These are phyloP conservation scores for Oxyteleia sp. DNA, from an alignment of 2,888 invertebrate species.

Conservation along the genomic window DNA sequence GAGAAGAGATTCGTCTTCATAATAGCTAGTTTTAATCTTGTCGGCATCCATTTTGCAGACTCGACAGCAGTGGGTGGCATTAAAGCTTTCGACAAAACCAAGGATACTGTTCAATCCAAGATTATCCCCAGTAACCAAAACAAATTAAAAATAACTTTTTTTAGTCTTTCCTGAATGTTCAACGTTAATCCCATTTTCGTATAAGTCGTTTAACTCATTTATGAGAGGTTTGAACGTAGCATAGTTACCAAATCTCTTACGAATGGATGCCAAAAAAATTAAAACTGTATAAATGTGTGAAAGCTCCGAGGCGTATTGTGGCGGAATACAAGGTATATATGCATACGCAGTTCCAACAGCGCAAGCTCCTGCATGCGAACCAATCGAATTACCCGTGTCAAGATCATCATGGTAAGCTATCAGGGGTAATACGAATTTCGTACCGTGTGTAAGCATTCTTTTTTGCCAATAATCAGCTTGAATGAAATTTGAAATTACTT, in stretches of 20 bases:
- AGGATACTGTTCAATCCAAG: constrained; percentile 21
- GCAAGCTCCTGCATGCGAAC: constrained; percentile 9
- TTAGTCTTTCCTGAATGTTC: constrained; percentile 17
- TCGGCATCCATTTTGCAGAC: constrained; percentile 22
- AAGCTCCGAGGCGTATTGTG: constrained; percentile 16
- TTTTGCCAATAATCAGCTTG: constrained; percentile 25
- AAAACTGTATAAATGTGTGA: constrained; percentile 29
- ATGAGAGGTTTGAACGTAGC: constrained; percentile 20
- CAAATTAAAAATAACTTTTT: constrained; percentile 24
- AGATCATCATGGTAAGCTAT: constrained; percentile 34
- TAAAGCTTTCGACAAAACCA: constrained; percentile 25
- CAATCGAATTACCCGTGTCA: constrained; percentile 32
- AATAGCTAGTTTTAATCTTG: no score
- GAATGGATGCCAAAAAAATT: constrained; percentile 12
- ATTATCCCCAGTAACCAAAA: constrained; percentile 19
- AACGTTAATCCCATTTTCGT: constrained; percentile 14
- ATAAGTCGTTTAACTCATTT: constrained; percentile 19
- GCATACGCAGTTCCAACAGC: constrained; percentile 16
- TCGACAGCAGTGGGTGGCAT: constrained; percentile 21
- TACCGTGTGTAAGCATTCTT: not conserved
- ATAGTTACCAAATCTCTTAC: constrained; percentile 26
- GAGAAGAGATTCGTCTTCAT: constrained; percentile 25
- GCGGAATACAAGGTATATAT: constrained; percentile 31
- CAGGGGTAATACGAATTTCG: constrained; percentile 25
- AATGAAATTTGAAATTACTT: not conserved